Evolutionary conservation across 2,888 invertebrate genomes (phyloP), one percentile per base, ranked within the genome.

Genomic region (Carcina quercana): DNA sequence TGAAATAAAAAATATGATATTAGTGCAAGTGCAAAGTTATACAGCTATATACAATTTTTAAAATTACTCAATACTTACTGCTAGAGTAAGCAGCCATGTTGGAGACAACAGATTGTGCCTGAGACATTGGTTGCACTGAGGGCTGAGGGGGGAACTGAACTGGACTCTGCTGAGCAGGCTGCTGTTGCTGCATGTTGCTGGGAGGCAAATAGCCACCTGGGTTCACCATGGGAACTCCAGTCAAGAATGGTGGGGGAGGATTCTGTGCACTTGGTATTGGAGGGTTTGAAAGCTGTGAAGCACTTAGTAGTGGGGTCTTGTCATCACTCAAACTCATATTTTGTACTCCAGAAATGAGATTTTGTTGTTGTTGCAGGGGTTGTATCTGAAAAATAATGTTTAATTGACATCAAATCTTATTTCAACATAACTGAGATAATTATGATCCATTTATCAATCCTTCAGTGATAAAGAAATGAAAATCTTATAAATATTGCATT

Each of bases 191-290:
- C 34, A 43, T 64, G 36, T 34, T 43, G 38, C 34, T 34, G 24
- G 37, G 27, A 26, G 48, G 28, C 24, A 42, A 45, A 50, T 59
- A 59, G 53, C 59, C 50, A 45, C 68, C 66, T 17, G 85, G 79
- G 36, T 80, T 86, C 13, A 86, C 85, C 63, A 84, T 74, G 15
- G 85, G 85, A 5, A 87, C 82, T 43, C 86, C 86, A 15, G 82
- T 68, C 37, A 80, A 64, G 50, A 82, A 86, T 21, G 82, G 78
- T 27, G 85, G 79, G 27, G 82, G 79, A 6, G 68, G 38, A 34
- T 40, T 48, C 37, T 55, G 61, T n/a, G 40, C 37, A 25, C 49
- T 45, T 12, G 57, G 62, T 20, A 50, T 39, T 43, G 53, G 57
- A 25, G 42, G 37, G 47, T 40, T 55, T 21, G 59, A 31, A 25